A percentile compares a stretch with the other conserved stretches of the same genome.
Evolutionary conservation across 1,140 invertebrate species (phyloP).

Genomic region (Campodea augens): DNA sequence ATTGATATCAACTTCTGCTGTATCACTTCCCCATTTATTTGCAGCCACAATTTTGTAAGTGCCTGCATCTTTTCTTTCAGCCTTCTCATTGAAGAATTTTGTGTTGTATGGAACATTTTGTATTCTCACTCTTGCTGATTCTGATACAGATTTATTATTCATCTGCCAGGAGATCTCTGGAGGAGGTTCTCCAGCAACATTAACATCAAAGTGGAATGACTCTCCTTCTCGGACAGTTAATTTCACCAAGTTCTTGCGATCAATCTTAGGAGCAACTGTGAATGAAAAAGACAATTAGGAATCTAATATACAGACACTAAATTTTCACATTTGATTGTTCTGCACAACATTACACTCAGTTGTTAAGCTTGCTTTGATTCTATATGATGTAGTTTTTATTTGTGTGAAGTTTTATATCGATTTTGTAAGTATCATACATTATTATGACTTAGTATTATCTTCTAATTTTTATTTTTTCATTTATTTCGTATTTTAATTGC

Average conservation of each 20-base stretch:
- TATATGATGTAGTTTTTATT: too few relatives aligned
- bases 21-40: slow-evolving; percentile 73
- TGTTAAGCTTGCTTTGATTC: too few relatives aligned
- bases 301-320: too few relatives aligned
- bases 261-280: slow-evolving; percentile 80
- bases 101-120: slow-evolving; percentile 73
- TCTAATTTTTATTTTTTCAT: too few relatives aligned
- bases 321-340: too few relatives aligned
- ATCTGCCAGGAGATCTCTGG: slow-evolving; percentile 57
- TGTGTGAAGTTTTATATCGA: too few relatives aligned
- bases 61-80: slow-evolving; percentile 64
- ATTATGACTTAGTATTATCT: too few relatives aligned
- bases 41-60: slow-evolving; percentile 65
- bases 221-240: slow-evolving; percentile 64
- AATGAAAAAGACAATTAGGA: slow-evolving; percentile 10
- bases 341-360: too few relatives aligned
- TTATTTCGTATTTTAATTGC: too few relatives aligned
- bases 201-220: slow-evolving; percentile 62
- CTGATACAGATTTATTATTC: slow-evolving; percentile 35
- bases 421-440: too few relatives aligned
- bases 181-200: slow-evolving; percentile 62
- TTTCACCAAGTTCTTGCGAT: slow-evolving; percentile 53
- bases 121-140: slow-evolving; percentile 36
- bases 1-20: slow-evolving; percentile 75
- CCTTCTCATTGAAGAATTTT: slow-evolving; percentile 62